A percentile compares a stretch with the other conserved stretches of the same genome.
phyloP scores from a whole-genome alignment of 2,797 vertebrate species.

The Myripristis murdjan region DNA sequence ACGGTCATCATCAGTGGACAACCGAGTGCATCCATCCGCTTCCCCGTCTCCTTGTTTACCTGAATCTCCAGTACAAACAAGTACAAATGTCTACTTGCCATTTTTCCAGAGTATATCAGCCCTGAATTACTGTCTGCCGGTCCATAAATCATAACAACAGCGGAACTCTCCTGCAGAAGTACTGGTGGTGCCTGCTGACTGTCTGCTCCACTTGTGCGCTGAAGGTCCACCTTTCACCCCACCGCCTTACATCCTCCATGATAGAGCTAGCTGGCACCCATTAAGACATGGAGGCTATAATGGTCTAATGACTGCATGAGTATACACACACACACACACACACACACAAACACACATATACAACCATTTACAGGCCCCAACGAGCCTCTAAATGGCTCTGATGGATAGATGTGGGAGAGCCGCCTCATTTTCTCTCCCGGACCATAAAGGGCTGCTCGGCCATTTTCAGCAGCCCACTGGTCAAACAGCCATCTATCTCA shows the following conservation, averaged over 20 bases:
- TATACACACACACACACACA: conserved; percentile 28
- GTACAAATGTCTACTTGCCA: too few relatives aligned
- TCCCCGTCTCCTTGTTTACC: too few relatives aligned
- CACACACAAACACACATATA: conserved; percentile 49
- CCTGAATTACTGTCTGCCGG: too few relatives aligned
- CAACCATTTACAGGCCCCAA: conserved; percentile 79
- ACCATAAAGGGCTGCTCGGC: conserved; percentile 77
- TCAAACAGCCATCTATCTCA: conserved; percentile 80
- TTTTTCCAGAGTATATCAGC: too few relatives aligned
- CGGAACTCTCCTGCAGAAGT: conserved; percentile 8
- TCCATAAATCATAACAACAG: neutral
- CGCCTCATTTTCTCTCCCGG: conserved; percentile 77
- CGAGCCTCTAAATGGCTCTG: conserved; percentile 79
- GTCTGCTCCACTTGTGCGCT: conserved; percentile 43
- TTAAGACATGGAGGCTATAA: conserved; percentile 63
- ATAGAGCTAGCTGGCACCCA: conserved; percentile 42
- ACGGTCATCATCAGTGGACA: too few relatives aligned
- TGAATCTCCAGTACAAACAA: too few relatives aligned
- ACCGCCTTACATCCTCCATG: conserved; percentile 35
- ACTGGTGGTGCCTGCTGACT: neutral
- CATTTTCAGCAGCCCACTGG: conserved; percentile 82
- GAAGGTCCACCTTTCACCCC: conserved; percentile 59
- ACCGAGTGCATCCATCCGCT: too few relatives aligned
- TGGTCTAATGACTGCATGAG: conserved; percentile 76
- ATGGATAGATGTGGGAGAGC: conserved; percentile 78